These are phyloP conservation scores for Cephalotes varians DNA, from an alignment of 2,888 invertebrate species.

Conservation along the genomic window DNA sequence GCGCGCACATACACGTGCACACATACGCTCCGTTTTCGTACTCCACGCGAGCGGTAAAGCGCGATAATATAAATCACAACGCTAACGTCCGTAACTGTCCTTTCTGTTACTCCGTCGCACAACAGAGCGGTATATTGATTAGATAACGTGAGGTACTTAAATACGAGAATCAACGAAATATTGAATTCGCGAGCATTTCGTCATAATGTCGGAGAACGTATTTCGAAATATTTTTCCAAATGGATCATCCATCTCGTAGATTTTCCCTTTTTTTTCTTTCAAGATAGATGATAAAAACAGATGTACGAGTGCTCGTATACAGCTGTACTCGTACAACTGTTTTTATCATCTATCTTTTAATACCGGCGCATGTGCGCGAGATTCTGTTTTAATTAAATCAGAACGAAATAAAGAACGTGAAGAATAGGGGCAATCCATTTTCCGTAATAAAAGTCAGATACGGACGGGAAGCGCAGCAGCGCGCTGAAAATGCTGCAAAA, in stretches of 20 bases:
- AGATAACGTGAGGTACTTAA: neutral
- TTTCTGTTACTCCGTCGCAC: neutral
- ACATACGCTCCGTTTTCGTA: neutral
- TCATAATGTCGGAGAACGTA: neutral
- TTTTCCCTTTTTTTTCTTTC: no score
- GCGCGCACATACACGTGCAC: neutral
- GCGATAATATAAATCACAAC: conserved; percentile 38
- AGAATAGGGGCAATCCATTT: conserved; percentile 37
- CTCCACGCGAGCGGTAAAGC: neutral
- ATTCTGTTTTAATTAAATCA: conserved; percentile 44
- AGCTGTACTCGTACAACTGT: neutral
- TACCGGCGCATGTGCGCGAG: neutral
- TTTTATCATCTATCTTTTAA: conserved; percentile 21
- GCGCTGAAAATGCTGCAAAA: conserved; percentile 22
- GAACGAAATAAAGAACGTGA: conserved; percentile 18
- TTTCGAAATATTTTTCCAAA: neutral
- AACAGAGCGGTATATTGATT: conserved; percentile 8
- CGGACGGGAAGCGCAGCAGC: neutral
- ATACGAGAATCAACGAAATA: neutral
- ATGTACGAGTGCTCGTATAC: neutral
- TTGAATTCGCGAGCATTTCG: neutral
- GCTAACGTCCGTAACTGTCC: conserved; percentile 25
- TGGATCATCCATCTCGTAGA: neutral
- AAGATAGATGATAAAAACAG: neutral
- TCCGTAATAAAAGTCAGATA: conserved; percentile 32